A percentile compares a stretch with the other conserved stretches of the same genome.
Conservation (phyloP, 2,888 invertebrate genomes). For the Bombylius discolor region DNA sequence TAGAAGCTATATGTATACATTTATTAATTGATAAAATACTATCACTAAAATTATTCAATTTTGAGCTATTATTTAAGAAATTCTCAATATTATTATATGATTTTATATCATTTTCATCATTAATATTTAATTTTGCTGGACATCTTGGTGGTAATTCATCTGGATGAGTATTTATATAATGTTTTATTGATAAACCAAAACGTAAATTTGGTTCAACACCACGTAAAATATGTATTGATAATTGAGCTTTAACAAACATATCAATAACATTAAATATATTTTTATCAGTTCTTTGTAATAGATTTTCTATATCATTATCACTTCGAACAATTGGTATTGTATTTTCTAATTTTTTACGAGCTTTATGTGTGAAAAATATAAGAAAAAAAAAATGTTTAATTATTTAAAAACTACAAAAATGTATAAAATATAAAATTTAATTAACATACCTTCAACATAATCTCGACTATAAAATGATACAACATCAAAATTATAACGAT, state of each 20-base stretch:
- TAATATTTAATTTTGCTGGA: conserved; percentile 4
- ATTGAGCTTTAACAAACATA: conserved; percentile 52
- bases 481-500: conserved; percentile 55
- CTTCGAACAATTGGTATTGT: conserved; percentile 47
- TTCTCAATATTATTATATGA: background rate
- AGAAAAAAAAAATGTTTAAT: background rate
- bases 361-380: conserved; percentile 33
- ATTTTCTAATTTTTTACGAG: conserved; percentile 46
- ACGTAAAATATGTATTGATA: conserved; percentile 56
- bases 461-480: conserved; percentile 75
- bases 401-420: too few relatives aligned
- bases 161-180: conserved; percentile 2
- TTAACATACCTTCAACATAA: conserved; percentile 50
- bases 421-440: conserved; percentile 1
- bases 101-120: background rate
- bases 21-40: conserved; percentile 17
- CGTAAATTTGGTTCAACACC: conserved; percentile 67
- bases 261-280: conserved; percentile 46
- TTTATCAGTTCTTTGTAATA: conserved; percentile 37
- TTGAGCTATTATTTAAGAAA: background rate
- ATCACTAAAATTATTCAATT: conserved; percentile 4
- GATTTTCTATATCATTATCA: conserved; percentile 49
- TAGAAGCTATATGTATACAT: conserved; percentile 41
- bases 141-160: conserved; percentile 19
- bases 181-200: conserved; percentile 39